Evolutionary conservation across 2,888 invertebrate genomes (phyloP), one percentile per base, ranked within the genome.

Genomic region (Lasioglossum villosulum): DNA sequence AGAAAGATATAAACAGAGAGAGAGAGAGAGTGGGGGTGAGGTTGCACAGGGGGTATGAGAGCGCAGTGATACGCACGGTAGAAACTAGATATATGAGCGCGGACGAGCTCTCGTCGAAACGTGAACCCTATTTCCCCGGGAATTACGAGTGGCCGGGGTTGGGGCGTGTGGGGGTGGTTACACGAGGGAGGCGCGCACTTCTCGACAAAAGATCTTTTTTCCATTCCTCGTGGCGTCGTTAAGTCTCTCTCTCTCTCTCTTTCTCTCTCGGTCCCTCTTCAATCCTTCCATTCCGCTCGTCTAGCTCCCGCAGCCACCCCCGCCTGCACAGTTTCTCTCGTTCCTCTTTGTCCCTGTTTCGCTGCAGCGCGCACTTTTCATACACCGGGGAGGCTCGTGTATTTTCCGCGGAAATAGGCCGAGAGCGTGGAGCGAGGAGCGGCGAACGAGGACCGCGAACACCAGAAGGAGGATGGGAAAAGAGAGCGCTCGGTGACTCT

Each of bases 321-420:
- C 23, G 23, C 23, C 23, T 23, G 52, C 52, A 56, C 71, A 71
- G 42, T 56, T 66, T 76, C 72, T 72, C 76, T 70, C 78, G 56
- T 66, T 79, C 71, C 45, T 71, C 75, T 86, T 79, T 83, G 78
- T 88, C 86, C 86, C 80, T 84, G 82, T 88, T 76, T 85, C 83
- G 48, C 68, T 68, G 75, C 78, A 77, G 81, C 83, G 78, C 80
- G 75, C 75, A 83, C 83, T 86, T 90, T 90, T 88, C 80, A 89
- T 80, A 73, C 86, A 75, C 63, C 73, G 73, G 73, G 34, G 66
- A 73, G 82, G 63, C 56, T 76, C 88, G 83, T 86, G 86, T 83
- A 89, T 90, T 91, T 91, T 89, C 72, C 87, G 80, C 75, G 85
- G 91, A 92, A 92, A 92, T 92, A 92, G 92, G 92, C 89, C 91